phyloP scores from a whole-genome alignment of 2,888 invertebrate species.

The Drosophila borborema region DNA sequence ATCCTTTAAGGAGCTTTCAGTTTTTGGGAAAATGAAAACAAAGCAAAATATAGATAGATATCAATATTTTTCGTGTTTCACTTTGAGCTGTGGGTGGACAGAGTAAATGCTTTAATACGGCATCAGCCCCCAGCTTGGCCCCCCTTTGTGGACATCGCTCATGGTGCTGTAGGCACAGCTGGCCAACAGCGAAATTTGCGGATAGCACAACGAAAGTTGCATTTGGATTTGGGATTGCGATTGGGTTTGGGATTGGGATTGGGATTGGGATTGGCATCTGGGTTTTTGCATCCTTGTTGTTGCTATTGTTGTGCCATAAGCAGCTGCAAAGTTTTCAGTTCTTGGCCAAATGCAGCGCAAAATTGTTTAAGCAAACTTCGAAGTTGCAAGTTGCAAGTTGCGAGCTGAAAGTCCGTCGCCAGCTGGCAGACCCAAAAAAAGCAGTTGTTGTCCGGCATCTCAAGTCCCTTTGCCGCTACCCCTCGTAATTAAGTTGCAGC shows the following conservation, averaged over 20 bases:
- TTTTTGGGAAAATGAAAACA: not conserved
- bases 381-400: conserved; percentile 41
- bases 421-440: conserved; percentile 36
- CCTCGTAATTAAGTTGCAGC: conserved; percentile 71
- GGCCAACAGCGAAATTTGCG: conserved; percentile 34
- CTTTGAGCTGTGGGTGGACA: not conserved
- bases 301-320: conserved; percentile 27
- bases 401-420: conserved; percentile 23
- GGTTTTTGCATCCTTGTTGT: conserved; percentile 34
- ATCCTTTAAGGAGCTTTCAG: not conserved
- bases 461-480: not conserved
- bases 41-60: conserved; percentile 5
- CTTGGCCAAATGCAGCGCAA: conserved; percentile 60
- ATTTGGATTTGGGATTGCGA: conserved; percentile 28
- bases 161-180: conserved; percentile 34
- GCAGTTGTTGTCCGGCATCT: conserved; percentile 27
- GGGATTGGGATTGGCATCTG: conserved; percentile 8
- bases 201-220: conserved; percentile 52
- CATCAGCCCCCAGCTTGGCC: not conserved
- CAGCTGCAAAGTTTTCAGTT: conserved; percentile 46
- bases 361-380: conserved; percentile 70
- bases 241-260: not conserved
- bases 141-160: not conserved
- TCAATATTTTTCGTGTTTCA: not conserved
- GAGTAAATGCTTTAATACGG: conserved; percentile 3